Conservation (phyloP, 2,888 invertebrate genomes). For the Oconnorella tubifera region DNA sequence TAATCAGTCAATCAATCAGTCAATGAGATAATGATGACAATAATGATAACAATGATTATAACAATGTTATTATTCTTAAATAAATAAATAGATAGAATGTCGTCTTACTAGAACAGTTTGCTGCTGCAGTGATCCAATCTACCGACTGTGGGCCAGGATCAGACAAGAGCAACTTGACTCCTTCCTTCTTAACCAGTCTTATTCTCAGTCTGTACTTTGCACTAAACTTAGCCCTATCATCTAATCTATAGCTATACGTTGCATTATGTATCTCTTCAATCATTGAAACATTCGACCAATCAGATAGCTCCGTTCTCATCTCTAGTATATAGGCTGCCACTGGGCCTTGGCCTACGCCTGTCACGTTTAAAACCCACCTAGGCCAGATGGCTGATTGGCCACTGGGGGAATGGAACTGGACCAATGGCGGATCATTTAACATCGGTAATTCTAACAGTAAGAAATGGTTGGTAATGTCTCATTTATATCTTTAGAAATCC, state of each 20-base stretch:
- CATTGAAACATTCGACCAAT: neutral
- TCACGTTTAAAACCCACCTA: neutral
- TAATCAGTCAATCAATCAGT: too few relatives aligned
- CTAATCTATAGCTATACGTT: too few relatives aligned
- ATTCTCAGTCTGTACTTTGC: neutral
- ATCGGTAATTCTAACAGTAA: neutral
- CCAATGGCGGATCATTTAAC: neutral
- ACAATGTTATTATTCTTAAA: too few relatives aligned
- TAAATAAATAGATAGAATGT: too few relatives aligned
- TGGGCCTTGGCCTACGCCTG: constrained; percentile 1
- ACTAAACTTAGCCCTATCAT: too few relatives aligned
- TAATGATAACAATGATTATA: too few relatives aligned
- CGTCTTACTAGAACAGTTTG: too few relatives aligned
- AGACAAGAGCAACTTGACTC: neutral
- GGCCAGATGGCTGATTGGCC: neutral
- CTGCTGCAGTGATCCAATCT: too few relatives aligned
- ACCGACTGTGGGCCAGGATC: neutral
- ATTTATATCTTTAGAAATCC: too few relatives aligned
- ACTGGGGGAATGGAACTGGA: neutral
- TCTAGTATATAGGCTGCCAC: neutral
- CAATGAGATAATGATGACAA: too few relatives aligned
- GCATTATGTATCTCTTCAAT: too few relatives aligned
- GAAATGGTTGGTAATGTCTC: too few relatives aligned
- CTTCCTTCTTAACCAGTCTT: neutral
- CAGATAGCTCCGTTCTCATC: neutral